Percentiles rank a stretch among this genome's conserved stretches.
These are phyloP conservation scores for Cerceris rybyensis DNA, from an alignment of 2,888 invertebrate species.

Conservation along the genomic window DNA sequence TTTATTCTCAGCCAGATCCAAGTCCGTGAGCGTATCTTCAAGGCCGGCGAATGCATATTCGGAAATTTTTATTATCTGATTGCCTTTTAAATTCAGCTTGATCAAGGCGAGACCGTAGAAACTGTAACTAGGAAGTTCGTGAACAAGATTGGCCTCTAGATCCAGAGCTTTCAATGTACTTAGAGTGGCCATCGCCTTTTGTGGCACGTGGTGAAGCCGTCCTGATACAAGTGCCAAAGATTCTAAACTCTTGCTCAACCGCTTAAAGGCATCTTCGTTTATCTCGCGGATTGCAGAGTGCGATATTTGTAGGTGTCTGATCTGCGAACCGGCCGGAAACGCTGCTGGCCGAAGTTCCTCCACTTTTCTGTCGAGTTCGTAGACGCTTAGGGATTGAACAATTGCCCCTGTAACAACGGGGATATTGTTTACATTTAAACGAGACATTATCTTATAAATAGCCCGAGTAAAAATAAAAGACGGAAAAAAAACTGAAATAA, in stretches of 20 bases:
- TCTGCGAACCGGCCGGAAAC: slow-evolving; percentile 87
- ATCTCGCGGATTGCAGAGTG: slow-evolving; percentile 85
- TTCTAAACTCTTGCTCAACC: slow-evolving; percentile 83
- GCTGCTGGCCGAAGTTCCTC: slow-evolving; percentile 89
- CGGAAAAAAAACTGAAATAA: too few relatives aligned
- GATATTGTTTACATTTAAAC: not conserved
- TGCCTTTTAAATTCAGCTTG: slow-evolving; percentile 92
- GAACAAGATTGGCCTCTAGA: slow-evolving; percentile 92
- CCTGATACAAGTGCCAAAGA: slow-evolving; percentile 90
- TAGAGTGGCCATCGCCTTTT: slow-evolving; percentile 89
- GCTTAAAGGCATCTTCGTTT: slow-evolving; percentile 78
- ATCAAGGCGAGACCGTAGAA: slow-evolving; percentile 93
- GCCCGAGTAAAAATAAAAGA: too few relatives aligned
- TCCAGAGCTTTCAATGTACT: slow-evolving; percentile 89
- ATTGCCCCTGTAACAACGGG: slow-evolving; percentile 73
- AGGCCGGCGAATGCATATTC: slow-evolving; percentile 92
- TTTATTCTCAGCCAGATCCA: slow-evolving; percentile 94
- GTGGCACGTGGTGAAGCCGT: slow-evolving; percentile 89
- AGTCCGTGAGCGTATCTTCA: slow-evolving; percentile 89
- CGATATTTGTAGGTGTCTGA: slow-evolving; percentile 90
- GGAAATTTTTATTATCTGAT: slow-evolving; percentile 90
- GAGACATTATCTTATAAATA: too few relatives aligned
- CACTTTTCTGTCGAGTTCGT: slow-evolving; percentile 92
- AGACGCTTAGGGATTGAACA: slow-evolving; percentile 93
- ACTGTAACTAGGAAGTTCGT: slow-evolving; percentile 92